Evolutionary conservation across 2,797 vertebrate genomes (phyloP), one percentile per base, ranked within the genome.

Genomic region (Tachyglossus aculeatus): DNA sequence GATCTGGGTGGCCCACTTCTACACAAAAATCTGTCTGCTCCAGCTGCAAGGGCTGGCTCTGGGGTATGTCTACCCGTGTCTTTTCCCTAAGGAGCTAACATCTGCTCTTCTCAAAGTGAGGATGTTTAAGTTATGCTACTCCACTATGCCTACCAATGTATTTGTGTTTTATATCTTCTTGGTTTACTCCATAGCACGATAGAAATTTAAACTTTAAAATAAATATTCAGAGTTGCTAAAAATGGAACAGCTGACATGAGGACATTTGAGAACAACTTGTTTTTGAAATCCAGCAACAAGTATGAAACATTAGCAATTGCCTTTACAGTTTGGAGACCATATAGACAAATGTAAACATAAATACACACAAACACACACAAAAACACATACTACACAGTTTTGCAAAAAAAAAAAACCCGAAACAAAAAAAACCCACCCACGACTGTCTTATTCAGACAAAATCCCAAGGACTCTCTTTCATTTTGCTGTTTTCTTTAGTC

Each of bases 181-280:
- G 21, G 47, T 48, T 18, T 6, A 41, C 29, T 60, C 13, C 22
- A 50, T 52, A n/a, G 18, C 25, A 53, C 33, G 50, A 18, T 22
- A 59, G 25, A 38, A 80, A 73, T 24, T 16, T 55, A 62, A 65
- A 27, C 2, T 38, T 65, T 39, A 58, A 57, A 74, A 29, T 37
- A 72, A 54, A 41, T 18, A 77, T n/a, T 11, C 5, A 21, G 40
- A 15, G 24, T 51, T 15, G 1, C 43, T n/a, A 6, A 39, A 3
- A 39, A 33, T 33, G 38, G 54, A 51, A 33, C 39, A 38, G 12
- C 50, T 47, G 14, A 48, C 32, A 47, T 47, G 24, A 29, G 9
- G 37, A 32, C 9, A 69, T 3, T 44, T 51, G 12, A 41, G 25
- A 62, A 50, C 6, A 27, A 19, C 33, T 52, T 57, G 25, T n/a